Conservation (phyloP, 2,113 vertebrate species). For the Fukomys damarensis region DNA sequence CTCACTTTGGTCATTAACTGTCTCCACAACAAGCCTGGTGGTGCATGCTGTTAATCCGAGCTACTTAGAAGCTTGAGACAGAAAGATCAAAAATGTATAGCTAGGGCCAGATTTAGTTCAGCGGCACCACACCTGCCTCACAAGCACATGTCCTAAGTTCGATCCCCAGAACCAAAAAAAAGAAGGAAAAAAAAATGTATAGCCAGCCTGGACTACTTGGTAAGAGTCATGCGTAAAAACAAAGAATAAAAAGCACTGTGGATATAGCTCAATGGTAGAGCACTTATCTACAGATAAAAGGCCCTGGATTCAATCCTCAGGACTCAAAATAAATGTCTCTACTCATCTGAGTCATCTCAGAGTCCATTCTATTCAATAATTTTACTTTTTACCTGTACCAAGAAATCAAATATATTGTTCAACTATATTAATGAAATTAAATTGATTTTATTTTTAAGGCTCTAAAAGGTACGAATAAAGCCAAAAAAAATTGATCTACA, state of each 20-base stretch:
- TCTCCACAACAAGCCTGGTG: background rate
- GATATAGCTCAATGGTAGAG: background rate
- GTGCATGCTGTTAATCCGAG: background rate
- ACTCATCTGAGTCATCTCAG: background rate
- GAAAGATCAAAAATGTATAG: background rate
- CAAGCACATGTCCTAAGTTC: too few relatives aligned
- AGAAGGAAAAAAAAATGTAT: too few relatives aligned
- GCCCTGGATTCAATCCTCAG: background rate
- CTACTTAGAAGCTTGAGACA: background rate
- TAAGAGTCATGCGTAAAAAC: background rate
- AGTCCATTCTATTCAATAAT: background rate
- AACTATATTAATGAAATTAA: constrained; percentile 45
- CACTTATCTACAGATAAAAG: background rate
- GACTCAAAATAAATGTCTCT: background rate
- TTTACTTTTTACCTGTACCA: constrained; percentile 34
- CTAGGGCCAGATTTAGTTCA: too few relatives aligned
- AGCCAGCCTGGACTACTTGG: background rate
- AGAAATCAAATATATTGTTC: constrained; percentile 41
- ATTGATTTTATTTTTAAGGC: constrained; percentile 23
- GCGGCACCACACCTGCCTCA: too few relatives aligned
- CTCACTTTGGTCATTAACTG: background rate
- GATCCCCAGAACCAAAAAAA: too few relatives aligned
- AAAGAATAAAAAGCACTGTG: background rate
- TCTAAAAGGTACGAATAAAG: constrained; percentile 49
- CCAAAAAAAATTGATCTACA: background rate